A percentile compares a stretch with the other conserved stretches of the same genome.
phyloP scores from a whole-genome alignment of 2,113 vertebrate genomes.

The Arothron firmamentum region DNA sequence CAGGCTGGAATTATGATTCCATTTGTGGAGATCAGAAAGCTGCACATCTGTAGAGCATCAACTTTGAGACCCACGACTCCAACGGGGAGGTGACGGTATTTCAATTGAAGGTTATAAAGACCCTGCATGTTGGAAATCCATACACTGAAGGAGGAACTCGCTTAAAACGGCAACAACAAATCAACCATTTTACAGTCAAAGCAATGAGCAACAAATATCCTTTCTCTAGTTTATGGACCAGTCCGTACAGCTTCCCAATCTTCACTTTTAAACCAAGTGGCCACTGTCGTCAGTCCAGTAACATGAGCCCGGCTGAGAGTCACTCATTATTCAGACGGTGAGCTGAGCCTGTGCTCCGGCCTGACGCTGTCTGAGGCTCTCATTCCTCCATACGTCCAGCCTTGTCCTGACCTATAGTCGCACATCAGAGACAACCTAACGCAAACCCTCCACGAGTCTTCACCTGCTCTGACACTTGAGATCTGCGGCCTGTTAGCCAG shows the following conservation, averaged over 20 bases:
- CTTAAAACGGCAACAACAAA: not conserved
- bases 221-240: not conserved
- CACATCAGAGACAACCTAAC: constrained; percentile 23
- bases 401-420: constrained; percentile 27
- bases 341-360: constrained; percentile 3
- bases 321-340: constrained; percentile 35
- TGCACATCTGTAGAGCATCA: no score
- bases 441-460: constrained; percentile 7
- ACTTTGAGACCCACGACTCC: no score
- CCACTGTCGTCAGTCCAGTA: constrained; percentile 32
- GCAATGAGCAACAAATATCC: not conserved
- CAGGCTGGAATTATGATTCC: not conserved
- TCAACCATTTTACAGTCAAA: not conserved
- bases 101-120: no score
- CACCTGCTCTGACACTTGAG: constrained; percentile 15
- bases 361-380: constrained; percentile 10
- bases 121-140: no score
- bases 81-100: no score
- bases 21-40: not conserved
- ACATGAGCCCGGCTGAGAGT: constrained; percentile 41
- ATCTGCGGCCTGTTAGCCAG: constrained; percentile 23
- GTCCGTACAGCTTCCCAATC: not conserved
- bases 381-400: constrained; percentile 5
- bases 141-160: no score
- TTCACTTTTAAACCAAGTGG: not conserved